phyloP scores from a whole-genome alignment of 2,797 vertebrate species.

The Protonibea diacanthus region DNA sequence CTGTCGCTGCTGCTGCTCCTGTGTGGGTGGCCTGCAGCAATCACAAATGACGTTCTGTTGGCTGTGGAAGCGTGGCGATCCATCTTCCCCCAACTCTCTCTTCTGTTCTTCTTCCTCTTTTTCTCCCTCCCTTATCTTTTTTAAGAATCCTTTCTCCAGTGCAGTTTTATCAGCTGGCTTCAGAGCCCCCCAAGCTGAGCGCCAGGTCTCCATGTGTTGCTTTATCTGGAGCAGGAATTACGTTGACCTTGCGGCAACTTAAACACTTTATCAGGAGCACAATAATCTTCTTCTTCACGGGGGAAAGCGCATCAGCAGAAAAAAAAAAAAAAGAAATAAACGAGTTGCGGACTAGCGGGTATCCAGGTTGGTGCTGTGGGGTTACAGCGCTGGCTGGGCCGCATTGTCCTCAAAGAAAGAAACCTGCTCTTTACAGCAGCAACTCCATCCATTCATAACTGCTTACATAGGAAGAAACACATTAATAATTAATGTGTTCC shows the following conservation, averaged over 20 bases:
- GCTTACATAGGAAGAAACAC: constrained; percentile 7
- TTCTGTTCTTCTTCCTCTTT: constrained; percentile 14
- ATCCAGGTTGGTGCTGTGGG: constrained; percentile 39
- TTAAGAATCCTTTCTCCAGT: constrained; percentile 60
- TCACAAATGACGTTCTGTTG: constrained; percentile 69
- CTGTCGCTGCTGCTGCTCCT: constrained; percentile 62
- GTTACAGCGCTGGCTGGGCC: constrained; percentile 33
- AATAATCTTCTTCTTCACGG: constrained; percentile 72
- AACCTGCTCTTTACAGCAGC: constrained; percentile 1
- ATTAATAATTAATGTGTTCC: constrained; percentile 38
- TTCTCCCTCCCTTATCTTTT: constrained; percentile 68
- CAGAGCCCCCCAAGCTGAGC: constrained; percentile 67
- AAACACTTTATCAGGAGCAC: constrained; percentile 79
- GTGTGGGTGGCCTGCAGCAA: constrained; percentile 71
- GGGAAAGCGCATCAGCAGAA: constrained; percentile 63
- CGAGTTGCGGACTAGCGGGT: constrained; percentile 38
- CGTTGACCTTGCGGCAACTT: constrained; percentile 80
- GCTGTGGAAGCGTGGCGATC: constrained; percentile 58
- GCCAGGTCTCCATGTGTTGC: constrained; percentile 64
- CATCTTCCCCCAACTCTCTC: constrained; percentile 53
- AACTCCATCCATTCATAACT: neutral
- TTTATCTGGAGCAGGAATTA: constrained; percentile 79
- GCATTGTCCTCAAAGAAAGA: constrained; percentile 24
- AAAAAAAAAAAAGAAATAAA: constrained; percentile 45
- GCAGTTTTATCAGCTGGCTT: constrained; percentile 78